phyloP scores from a whole-genome alignment of 1,140 invertebrate species.

The Stenopsyche tienmushanensis region DNA sequence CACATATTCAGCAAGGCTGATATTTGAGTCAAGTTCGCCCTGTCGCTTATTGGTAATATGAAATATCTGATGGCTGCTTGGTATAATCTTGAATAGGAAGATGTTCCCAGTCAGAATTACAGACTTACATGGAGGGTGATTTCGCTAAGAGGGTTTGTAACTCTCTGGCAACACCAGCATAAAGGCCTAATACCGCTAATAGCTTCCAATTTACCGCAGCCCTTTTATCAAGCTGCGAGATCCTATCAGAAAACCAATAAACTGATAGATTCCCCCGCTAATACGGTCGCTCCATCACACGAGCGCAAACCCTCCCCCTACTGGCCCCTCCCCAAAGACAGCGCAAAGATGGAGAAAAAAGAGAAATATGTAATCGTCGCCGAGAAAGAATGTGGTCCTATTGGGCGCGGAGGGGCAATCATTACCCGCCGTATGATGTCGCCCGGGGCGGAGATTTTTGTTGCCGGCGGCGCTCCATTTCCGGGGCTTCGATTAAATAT shows the following conservation, averaged over 20 bases:
- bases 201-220: slow-evolving; percentile 36
- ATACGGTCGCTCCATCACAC: slow-evolving; percentile 30
- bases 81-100: too few relatives aligned
- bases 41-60: too few relatives aligned
- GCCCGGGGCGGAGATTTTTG: slow-evolving; percentile 6
- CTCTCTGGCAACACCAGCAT: background rate
- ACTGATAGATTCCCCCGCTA: slow-evolving; percentile 40
- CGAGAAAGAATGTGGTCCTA: background rate
- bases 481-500: slow-evolving; percentile 35
- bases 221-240: slow-evolving; percentile 36
- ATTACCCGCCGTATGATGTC: background rate
- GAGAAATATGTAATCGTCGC: slow-evolving; percentile 29
- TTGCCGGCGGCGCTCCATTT: too few relatives aligned
- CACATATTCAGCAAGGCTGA: too few relatives aligned
- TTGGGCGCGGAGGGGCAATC: background rate
- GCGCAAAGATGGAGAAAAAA: slow-evolving; percentile 15
- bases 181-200: slow-evolving; percentile 29
- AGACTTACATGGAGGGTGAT: too few relatives aligned
- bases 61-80: too few relatives aligned
- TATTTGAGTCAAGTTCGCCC: too few relatives aligned
- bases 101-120: too few relatives aligned
- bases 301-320: slow-evolving; percentile 4
- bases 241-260: slow-evolving; percentile 40
- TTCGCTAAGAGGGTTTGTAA: slow-evolving; percentile 9
- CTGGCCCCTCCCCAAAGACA: background rate